A percentile compares a stretch with the other conserved stretches of the same genome.
These are phyloP conservation scores for Drosophila teissieri DNA, from an alignment of 1,140 invertebrate species.

Conservation along the genomic window DNA sequence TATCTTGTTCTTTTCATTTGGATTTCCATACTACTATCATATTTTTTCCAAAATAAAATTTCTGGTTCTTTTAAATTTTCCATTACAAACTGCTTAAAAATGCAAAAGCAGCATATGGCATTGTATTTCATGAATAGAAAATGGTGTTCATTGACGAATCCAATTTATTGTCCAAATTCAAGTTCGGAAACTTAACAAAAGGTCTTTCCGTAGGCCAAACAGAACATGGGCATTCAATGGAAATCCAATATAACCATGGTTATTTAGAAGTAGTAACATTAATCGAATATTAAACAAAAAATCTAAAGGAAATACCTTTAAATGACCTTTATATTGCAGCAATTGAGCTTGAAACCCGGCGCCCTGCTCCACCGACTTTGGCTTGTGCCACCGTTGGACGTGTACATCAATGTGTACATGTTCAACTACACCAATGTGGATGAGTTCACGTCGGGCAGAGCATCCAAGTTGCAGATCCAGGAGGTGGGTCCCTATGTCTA, in stretches of 20 bases:
- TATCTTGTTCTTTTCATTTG: neutral
- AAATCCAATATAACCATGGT: neutral
- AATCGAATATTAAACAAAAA: neutral
- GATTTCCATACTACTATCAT: too few relatives aligned
- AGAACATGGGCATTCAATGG: neutral
- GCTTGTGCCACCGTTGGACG: slow-evolving; percentile 88
- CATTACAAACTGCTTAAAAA: neutral
- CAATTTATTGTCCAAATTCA: neutral
- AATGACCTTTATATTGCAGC: slow-evolving; percentile 75
- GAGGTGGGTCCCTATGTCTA: slow-evolving; percentile 95
- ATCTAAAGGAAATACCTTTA: neutral
- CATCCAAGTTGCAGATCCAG: slow-evolving; percentile 88
- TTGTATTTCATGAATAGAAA: neutral
- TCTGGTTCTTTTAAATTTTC: neutral
- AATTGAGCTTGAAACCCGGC: slow-evolving; percentile 86
- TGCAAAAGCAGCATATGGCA: neutral
- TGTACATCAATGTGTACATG: slow-evolving; percentile 91
- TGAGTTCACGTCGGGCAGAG: slow-evolving; percentile 88
- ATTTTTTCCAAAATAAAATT: neutral
- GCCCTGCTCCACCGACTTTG: slow-evolving; percentile 88
- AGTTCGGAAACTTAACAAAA: neutral
- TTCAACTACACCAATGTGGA: slow-evolving; percentile 94
- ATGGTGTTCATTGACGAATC: neutral
- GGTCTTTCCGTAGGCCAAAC: neutral
- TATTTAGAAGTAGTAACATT: neutral